phyloP scores from a whole-genome alignment of 2,797 vertebrate genomes.

The Enteromius mattozi region DNA sequence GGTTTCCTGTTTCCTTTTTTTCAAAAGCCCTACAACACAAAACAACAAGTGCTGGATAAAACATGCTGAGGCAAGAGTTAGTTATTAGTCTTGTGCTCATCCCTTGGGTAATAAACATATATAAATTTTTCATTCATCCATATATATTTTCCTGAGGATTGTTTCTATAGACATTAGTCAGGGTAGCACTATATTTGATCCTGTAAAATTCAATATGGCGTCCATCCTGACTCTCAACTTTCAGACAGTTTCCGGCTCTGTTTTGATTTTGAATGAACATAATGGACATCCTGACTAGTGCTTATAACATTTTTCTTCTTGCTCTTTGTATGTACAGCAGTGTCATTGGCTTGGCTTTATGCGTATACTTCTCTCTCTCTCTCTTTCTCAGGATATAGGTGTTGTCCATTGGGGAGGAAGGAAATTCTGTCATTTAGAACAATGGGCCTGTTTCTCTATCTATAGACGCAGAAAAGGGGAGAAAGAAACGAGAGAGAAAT shows the following conservation, averaged over 20 bases:
- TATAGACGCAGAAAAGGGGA: slow-evolving; percentile 78
- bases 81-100: background rate
- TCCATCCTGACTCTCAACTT: background rate
- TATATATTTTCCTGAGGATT: background rate
- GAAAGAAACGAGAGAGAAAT: slow-evolving; percentile 62
- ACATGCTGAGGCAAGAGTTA: slow-evolving; percentile 44
- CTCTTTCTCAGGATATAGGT: slow-evolving; percentile 85
- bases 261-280: slow-evolving; percentile 58
- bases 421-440: slow-evolving; percentile 88
- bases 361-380: slow-evolving; percentile 50
- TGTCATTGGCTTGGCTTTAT: slow-evolving; percentile 21
- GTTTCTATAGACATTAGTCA: background rate
- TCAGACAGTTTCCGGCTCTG: background rate
- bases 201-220: background rate
- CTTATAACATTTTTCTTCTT: background rate
- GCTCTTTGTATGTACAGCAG: background rate
- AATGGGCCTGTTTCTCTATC: slow-evolving; percentile 85
- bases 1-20: slow-evolving; percentile 73
- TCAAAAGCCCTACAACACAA: slow-evolving; percentile 55
- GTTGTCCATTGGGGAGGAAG: slow-evolving; percentile 86
- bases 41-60: slow-evolving; percentile 43
- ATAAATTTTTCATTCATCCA: background rate
- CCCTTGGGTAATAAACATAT: background rate
- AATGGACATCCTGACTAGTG: slow-evolving; percentile 37
- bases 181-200: background rate